These are phyloP conservation scores for Gasterosteus aculeatus DNA, from an alignment of 2,113 vertebrate genomes.

Conservation along the genomic window DNA sequence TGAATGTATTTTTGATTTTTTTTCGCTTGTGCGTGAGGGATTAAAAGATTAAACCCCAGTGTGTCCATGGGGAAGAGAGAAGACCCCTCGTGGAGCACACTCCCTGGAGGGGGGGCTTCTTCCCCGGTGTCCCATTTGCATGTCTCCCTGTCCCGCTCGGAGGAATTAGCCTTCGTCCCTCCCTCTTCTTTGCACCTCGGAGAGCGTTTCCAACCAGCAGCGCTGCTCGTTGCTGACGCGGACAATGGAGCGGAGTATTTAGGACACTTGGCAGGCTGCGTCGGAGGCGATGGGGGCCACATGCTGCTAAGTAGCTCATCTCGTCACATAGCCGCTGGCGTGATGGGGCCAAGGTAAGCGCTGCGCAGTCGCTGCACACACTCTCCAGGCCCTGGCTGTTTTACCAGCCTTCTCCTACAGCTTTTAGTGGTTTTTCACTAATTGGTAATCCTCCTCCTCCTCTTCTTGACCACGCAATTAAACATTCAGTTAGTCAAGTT, in stretches of 20 bases:
- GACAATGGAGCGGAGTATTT: constrained; percentile 77
- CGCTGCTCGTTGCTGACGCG: constrained; percentile 59
- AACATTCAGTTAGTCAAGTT: constrained; percentile 44
- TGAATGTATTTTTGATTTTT: constrained; percentile 8
- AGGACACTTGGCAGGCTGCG: constrained; percentile 72
- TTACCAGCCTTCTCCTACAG: constrained; percentile 7
- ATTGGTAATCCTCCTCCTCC: constrained; percentile 26
- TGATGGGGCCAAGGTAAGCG: constrained; percentile 68
- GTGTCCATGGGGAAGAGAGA: constrained; percentile 40
- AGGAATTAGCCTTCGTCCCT: constrained; percentile 70
- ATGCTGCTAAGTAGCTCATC: constrained; percentile 70
- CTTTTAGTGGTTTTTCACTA: constrained; percentile 5
- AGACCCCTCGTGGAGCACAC: constrained; percentile 60
- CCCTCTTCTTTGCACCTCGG: constrained; percentile 61
- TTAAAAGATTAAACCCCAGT: constrained; percentile 77
- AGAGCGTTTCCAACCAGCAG: constrained; percentile 53
- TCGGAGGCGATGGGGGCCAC: constrained; percentile 54
- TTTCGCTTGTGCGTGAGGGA: constrained; percentile 28
- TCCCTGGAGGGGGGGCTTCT: constrained; percentile 69
- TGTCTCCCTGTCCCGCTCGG: constrained; percentile 66
- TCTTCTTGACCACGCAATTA: constrained; percentile 44
- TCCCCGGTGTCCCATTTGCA: constrained; percentile 69
- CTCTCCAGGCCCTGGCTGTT: constrained; percentile 22
- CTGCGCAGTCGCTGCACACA: constrained; percentile 18
- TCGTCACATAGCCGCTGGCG: constrained; percentile 55